Percentiles rank a stretch among this genome's conserved stretches.
These are phyloP conservation scores for Amazona vittata DNA, from an alignment of 2,113 vertebrate species.

Conservation along the genomic window DNA sequence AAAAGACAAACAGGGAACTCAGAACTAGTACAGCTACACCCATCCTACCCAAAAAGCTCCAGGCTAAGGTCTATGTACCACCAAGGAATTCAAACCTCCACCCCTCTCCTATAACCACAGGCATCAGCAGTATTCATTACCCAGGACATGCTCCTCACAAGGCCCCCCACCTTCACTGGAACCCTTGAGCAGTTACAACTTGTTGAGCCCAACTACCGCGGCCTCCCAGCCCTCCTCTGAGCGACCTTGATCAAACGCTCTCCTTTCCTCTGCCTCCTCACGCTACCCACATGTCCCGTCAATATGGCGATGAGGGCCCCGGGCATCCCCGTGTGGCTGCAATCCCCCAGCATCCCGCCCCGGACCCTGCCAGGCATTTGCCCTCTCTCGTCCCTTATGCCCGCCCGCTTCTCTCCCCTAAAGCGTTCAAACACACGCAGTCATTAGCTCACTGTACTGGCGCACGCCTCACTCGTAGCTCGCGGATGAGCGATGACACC, in stretches of 20 bases:
- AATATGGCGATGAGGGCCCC: neutral
- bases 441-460: neutral
- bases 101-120: neutral
- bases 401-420: fast-evolving
- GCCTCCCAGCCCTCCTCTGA: neutral
- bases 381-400: neutral
- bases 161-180: neutral
- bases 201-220: neutral
- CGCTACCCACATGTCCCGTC: neutral
- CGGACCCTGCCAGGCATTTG: fast-evolving
- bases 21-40: neutral
- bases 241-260: neutral
- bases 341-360: neutral
- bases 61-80: neutral
- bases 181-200: neutral
- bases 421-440: neutral
- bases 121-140: neutral
- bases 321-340: fast-evolving
- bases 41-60: neutral
- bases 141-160: neutral
- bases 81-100: neutral
- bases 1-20: neutral
- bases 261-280: neutral
- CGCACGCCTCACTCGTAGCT: neutral
- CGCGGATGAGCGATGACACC: fast-evolving